These are phyloP conservation scores for Benthosema pterotum DNA, from an alignment of 2,797 vertebrate genomes.

Conservation along the genomic window DNA sequence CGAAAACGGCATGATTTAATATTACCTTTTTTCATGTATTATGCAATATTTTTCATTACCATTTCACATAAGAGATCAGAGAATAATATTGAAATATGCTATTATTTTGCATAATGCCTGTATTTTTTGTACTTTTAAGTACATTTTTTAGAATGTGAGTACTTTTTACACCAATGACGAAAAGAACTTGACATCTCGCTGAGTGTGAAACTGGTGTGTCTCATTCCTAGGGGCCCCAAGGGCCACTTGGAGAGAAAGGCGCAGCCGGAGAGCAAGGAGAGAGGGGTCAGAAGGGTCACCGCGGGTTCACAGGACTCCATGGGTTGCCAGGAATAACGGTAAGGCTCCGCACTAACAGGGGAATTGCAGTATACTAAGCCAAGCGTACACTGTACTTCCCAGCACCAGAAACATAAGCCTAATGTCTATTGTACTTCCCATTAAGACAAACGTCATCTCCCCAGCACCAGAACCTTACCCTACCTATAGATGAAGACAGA, in stretches of 20 bases:
- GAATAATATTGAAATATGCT: too few species aligned
- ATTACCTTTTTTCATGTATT: not conserved
- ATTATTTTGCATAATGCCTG: too few species aligned
- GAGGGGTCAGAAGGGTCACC: slow-evolving; percentile 95
- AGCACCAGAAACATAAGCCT: too few species aligned
- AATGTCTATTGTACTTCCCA: too few species aligned
- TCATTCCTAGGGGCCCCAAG: slow-evolving; percentile 81
- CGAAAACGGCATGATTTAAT: not conserved
- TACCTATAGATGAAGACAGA: too few species aligned
- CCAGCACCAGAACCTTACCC: too few species aligned
- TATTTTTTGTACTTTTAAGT: too few species aligned
- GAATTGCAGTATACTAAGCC: not conserved
- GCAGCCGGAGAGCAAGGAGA: slow-evolving; percentile 88
- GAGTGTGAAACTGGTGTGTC: not conserved
- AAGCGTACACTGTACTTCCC: too few species aligned
- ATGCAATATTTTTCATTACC: not conserved
- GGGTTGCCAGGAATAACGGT: slow-evolving; percentile 92
- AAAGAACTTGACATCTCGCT: not conserved
- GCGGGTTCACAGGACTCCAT: slow-evolving; percentile 94
- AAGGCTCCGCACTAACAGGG: slow-evolving; percentile 62
- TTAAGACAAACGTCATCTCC: too few species aligned
- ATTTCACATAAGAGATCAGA: too few species aligned
- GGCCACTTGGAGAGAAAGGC: slow-evolving; percentile 95
- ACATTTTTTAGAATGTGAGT: too few species aligned
- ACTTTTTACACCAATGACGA: too few species aligned